A percentile compares a stretch with the other conserved stretches of the same genome.
These are phyloP conservation scores for Drosophila leontia DNA, from an alignment of 1,140 invertebrate species.

Conservation along the genomic window DNA sequence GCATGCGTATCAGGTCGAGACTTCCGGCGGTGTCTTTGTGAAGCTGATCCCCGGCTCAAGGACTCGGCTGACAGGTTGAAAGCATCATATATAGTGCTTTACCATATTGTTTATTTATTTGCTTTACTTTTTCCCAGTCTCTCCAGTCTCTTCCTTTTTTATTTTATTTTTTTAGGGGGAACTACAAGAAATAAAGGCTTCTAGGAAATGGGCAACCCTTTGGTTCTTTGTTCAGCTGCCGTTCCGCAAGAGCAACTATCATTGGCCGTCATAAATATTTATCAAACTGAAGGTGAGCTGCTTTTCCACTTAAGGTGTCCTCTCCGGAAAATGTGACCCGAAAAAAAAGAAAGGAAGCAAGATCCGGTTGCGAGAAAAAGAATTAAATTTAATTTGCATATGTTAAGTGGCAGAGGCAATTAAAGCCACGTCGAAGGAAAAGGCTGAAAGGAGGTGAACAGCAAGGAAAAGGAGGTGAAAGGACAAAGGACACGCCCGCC, in stretches of 20 bases:
- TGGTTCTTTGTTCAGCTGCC: conserved; percentile 39
- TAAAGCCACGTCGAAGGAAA: conserved; percentile 46
- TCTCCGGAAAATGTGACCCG: conserved; percentile 24
- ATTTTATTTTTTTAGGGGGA: background rate
- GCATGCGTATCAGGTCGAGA: conserved; percentile 66
- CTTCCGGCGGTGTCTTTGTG: conserved; percentile 76
- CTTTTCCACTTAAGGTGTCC: conserved; percentile 60
- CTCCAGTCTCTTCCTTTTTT: too few relatives aligned
- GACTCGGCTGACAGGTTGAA: conserved; percentile 48
- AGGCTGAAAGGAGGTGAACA: background rate
- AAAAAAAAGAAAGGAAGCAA: conserved; percentile 2
- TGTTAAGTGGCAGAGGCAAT: conserved; percentile 82
- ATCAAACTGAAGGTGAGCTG: conserved; percentile 64
- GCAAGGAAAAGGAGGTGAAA: conserved; percentile 9
- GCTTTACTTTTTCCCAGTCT: conserved; percentile 22
- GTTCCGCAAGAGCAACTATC: conserved; percentile 28
- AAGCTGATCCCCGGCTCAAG: conserved; percentile 47
- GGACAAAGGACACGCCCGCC: conserved; percentile 27
- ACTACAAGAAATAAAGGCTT: conserved; percentile 42
- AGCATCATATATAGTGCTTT: conserved; percentile 40
- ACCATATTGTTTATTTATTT: conserved; percentile 56
- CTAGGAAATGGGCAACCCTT: conserved; percentile 51
- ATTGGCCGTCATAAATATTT: conserved; percentile 74
- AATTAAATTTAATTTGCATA: conserved; percentile 81
- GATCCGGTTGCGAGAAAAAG: conserved; percentile 24